Evolutionary conservation across 2,888 invertebrate genomes (phyloP), one percentile per base, ranked within the genome.

Genomic region (Aphidoletes aphidimyza): DNA sequence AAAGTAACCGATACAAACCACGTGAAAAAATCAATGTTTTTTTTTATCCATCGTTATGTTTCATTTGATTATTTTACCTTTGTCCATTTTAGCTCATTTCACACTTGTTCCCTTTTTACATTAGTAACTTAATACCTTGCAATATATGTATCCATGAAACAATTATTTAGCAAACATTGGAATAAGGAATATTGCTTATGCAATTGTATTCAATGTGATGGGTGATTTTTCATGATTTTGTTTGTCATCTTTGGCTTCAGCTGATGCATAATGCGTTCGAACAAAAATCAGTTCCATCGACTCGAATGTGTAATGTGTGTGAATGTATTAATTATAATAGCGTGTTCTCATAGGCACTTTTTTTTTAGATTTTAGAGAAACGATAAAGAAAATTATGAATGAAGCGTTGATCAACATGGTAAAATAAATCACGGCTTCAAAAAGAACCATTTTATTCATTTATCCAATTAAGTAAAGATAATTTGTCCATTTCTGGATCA

Each of bases 301-400:
- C 22, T n/a, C n/a, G 11, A 37, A 81, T 81, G 81, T 81, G 81
- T 81, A 81, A 81, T 81, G 81, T 81, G 81, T 81, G 81, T 81
- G 81, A 81, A 81, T 37, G n/a, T 69, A 30, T 69, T 69, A n/a
- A 22, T 8, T 36, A 81, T 81, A 81, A 81, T 81, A 81, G 81
- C 81, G 81, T 81, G 81, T 81, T 37, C n/a, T 81, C 8, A 69
- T 69, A 69, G n/a, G 69, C 34, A 69, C 26, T 69, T 26, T 17
- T 3, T 22, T 22, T 54, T 5, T 69, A 69, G 69, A 69, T 14
- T 30, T 9, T 0, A 11, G 26, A 69, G 30, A 69, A 30, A 30
- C 17, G 14, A 69, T 54, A 14, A 26, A 3, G 8, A 69, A 3
- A 5, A 30, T 69, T 11, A 30, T 69, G 34, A 1, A 5, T 14